phyloP scores from a whole-genome alignment of 2,888 invertebrate genomes.

The Melieria picta region DNA sequence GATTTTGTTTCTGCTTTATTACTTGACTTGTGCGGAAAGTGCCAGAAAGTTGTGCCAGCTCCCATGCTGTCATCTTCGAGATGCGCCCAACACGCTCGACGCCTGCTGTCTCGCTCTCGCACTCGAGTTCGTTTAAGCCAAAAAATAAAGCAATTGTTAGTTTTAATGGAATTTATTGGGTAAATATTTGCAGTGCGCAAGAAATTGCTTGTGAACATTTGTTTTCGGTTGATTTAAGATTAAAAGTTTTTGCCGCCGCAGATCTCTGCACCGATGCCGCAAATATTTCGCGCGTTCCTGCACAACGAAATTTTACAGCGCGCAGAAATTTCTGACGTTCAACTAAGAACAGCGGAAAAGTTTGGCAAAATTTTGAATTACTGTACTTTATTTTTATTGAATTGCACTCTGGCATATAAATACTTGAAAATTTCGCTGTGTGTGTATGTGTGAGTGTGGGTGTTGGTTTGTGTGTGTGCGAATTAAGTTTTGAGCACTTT shows the following conservation, averaged over 20 bases:
- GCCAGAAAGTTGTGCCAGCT: no score
- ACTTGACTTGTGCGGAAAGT: no score
- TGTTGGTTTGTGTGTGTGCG: not conserved
- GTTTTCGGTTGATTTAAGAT: constrained; percentile 6
- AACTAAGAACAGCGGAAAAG: no score
- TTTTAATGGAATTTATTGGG: constrained; percentile 55
- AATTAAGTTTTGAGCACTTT: not conserved
- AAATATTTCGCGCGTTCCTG: no score
- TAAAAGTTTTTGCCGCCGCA: not conserved
- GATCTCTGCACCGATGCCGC: no score
- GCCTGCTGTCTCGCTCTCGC: not conserved
- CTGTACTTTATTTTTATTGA: no score
- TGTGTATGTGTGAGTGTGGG: not conserved
- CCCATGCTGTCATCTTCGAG: no score
- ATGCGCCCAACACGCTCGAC: not conserved
- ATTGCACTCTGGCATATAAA: no score
- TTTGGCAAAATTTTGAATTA: no score
- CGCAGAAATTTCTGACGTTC: no score
- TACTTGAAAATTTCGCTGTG: not conserved
- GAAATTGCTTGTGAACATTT: constrained; percentile 49
- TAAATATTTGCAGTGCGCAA: constrained; percentile 53
- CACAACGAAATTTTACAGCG: no score
- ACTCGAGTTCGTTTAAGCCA: constrained; percentile 44
- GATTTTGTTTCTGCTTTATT: no score
- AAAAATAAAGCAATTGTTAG: constrained; percentile 56